Conservation (phyloP, 1,140 invertebrate genomes). For the Phymastichus coffea region DNA sequence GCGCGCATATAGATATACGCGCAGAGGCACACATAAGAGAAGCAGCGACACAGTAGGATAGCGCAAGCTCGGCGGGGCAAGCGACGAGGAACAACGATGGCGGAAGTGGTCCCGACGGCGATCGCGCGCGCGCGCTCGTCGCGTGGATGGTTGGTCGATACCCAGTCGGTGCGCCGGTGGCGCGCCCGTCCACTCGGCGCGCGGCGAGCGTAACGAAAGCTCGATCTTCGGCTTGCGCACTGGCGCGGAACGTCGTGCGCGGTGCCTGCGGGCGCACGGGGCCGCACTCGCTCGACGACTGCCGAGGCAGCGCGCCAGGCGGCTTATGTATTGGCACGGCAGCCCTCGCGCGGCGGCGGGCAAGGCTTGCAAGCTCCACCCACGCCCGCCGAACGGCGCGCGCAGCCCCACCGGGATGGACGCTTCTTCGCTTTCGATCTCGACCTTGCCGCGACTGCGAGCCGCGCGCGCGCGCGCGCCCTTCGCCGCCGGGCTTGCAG, state of each 20-base stretch:
- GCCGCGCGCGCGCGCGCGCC: slow-evolving; percentile 30
- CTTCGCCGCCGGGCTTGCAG: slow-evolving; percentile 17
- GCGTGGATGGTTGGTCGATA: not conserved
- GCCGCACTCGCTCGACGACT: not conserved
- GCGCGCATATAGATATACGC: too few species aligned
- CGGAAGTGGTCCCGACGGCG: not conserved
- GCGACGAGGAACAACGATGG: not conserved
- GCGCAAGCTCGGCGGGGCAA: too few species aligned
- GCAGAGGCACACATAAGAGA: too few species aligned
- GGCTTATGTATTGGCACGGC: slow-evolving; percentile 51
- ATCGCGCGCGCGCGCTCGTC: not conserved
- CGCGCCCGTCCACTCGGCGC: too few species aligned
- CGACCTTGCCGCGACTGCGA: slow-evolving; percentile 51
- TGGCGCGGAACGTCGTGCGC: not conserved
- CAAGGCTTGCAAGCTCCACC: slow-evolving; percentile 49
- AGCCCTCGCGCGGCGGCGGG: too few species aligned
- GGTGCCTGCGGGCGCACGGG: not conserved
- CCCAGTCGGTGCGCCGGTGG: not conserved
- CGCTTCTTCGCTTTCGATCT: slow-evolving; percentile 19
- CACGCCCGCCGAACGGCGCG: slow-evolving; percentile 45
- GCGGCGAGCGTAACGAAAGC: too few species aligned
- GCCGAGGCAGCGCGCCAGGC: not conserved
- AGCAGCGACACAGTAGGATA: too few species aligned
- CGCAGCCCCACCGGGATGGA: slow-evolving; percentile 26
- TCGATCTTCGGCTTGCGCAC: too few species aligned